phyloP scores from a whole-genome alignment of 2,888 invertebrate species.

The Incurvaria masculella region DNA sequence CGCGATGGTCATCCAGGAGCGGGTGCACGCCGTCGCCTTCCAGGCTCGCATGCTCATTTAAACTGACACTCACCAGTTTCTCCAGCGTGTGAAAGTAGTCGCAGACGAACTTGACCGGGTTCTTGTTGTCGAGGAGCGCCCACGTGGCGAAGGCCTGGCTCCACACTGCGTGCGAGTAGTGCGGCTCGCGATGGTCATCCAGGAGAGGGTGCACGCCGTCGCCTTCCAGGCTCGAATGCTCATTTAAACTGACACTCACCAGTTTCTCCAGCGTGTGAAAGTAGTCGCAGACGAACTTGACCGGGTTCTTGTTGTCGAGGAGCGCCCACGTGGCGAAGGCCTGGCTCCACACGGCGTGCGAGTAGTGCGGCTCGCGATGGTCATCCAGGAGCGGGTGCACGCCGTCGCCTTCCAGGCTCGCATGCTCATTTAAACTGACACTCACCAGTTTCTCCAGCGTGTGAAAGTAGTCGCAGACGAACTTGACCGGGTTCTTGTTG shows the following conservation, averaged over 20 bases:
- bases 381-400: conserved; percentile 12
- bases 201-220: conserved; percentile 18
- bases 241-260: too few species aligned
- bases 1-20: conserved; percentile 10
- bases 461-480: conserved; percentile 34
- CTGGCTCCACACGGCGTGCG: conserved; percentile 24
- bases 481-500: conserved; percentile 27
- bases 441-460: conserved; percentile 28
- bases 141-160: conserved; percentile 33
- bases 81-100: conserved; percentile 33
- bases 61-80: conserved; percentile 27
- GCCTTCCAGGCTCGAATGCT: too few species aligned
- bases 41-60: too few species aligned
- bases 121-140: conserved; percentile 30
- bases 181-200: conserved; percentile 11
- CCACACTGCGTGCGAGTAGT: conserved; percentile 22
- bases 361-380: conserved; percentile 12
- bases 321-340: conserved; percentile 36
- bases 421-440: too few species aligned
- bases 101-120: conserved; percentile 30
- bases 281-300: conserved; percentile 31
- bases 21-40: conserved; percentile 19
- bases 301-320: conserved; percentile 29
- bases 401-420: conserved; percentile 20
- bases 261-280: conserved; percentile 29